phyloP scores from a whole-genome alignment of 2,888 invertebrate genomes.

The Cerastoderma edule region DNA sequence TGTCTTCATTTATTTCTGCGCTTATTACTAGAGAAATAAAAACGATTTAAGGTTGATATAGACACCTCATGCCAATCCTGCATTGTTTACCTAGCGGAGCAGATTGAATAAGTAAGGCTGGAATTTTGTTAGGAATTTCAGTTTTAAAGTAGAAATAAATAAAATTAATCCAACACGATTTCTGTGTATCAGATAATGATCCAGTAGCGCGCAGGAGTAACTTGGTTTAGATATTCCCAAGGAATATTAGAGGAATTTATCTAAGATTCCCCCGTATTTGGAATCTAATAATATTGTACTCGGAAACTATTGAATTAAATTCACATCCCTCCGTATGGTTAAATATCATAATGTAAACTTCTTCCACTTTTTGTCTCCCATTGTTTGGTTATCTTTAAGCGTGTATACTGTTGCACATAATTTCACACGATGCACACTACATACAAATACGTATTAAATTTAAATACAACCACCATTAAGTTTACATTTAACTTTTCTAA shows the following conservation, averaged over 20 bases:
- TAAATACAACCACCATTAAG: too few relatives aligned
- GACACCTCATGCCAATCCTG: conserved; percentile 30
- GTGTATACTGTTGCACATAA: too few relatives aligned
- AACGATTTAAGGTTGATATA: conserved; percentile 42
- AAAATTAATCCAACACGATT: conserved; percentile 47
- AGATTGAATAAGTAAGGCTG: conserved; percentile 51
- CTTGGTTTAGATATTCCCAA: conserved; percentile 55
- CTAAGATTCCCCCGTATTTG: conserved; percentile 33
- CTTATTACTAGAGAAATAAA: conserved; percentile 43
- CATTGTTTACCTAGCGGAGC: conserved; percentile 49
- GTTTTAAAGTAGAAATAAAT: conserved; percentile 53
- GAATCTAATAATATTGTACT: conserved; percentile 38
- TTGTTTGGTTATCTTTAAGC: conserved; percentile 17
- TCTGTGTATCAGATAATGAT: conserved; percentile 58
- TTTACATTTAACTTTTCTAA: too few relatives aligned
- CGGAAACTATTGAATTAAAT: conserved; percentile 34
- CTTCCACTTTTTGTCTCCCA: conserved; percentile 3
- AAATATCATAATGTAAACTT: conserved; percentile 29
- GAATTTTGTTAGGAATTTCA: conserved; percentile 49
- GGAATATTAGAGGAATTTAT: conserved; percentile 55
- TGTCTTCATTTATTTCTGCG: conserved; percentile 48
- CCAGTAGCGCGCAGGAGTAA: conserved; percentile 45
- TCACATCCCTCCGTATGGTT: conserved; percentile 30
- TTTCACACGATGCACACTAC: too few relatives aligned
- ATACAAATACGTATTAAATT: too few relatives aligned